phyloP scores from a whole-genome alignment of 2,888 invertebrate species.

The Pharmacophagus antenor region DNA sequence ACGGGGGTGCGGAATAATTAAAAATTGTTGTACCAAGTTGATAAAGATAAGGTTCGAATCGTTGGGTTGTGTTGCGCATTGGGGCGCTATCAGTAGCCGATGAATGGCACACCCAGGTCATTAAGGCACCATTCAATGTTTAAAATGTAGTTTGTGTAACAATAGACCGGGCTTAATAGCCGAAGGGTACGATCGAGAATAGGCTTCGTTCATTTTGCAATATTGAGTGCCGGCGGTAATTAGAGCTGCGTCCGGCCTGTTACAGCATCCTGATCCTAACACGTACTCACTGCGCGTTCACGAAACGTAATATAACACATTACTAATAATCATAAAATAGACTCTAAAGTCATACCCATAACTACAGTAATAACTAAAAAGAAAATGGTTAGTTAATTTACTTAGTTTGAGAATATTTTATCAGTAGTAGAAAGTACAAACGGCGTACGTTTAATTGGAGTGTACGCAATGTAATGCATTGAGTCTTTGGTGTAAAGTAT shows the following conservation, averaged over 20 bases:
- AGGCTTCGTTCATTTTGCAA: slow-evolving; percentile 72
- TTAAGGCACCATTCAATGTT: slow-evolving; percentile 57
- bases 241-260: slow-evolving; percentile 71
- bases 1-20: slow-evolving; percentile 64
- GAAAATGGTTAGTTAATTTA: slow-evolving; percentile 38
- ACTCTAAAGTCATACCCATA: slow-evolving; percentile 33
- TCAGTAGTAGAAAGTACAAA: slow-evolving; percentile 36
- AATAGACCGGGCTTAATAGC: slow-evolving; percentile 64
- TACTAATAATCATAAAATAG: slow-evolving; percentile 27
- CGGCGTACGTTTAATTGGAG: slow-evolving; percentile 43
- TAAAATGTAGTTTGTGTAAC: slow-evolving; percentile 66
- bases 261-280: slow-evolving; percentile 78
- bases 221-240: slow-evolving; percentile 74
- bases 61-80: slow-evolving; percentile 55
- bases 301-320: slow-evolving; percentile 32
- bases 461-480: slow-evolving; percentile 38
- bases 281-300: slow-evolving; percentile 43
- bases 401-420: slow-evolving; percentile 45
- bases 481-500: slow-evolving; percentile 23
- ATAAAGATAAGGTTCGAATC: slow-evolving; percentile 56
- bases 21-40: slow-evolving; percentile 59
- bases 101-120: slow-evolving; percentile 64
- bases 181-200: slow-evolving; percentile 62
- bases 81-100: slow-evolving; percentile 48
- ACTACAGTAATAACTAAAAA: slow-evolving; percentile 37